Base-by-base conservation (phyloP, 2,797 vertebrate genomes). In the Fratercula arctica region DNA sequence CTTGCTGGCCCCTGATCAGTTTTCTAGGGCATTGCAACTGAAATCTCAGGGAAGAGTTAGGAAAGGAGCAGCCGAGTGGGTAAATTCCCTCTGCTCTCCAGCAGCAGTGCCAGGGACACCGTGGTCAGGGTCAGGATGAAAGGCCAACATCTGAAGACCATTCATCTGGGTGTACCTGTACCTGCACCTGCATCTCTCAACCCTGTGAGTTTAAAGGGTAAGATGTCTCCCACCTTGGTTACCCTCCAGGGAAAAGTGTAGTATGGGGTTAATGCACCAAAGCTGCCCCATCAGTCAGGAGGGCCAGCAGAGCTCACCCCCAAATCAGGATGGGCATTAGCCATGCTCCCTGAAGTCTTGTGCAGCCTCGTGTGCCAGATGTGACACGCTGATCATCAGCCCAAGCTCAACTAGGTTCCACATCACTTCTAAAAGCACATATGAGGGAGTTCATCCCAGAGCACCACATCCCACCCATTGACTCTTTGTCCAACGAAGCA, bases 381-480 rank as follows among this genome's bases (percentile, higher is more conserved):
- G n/a, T 74, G 48, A 31, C 45, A 79, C 5, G 8, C 3, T 20
- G 31, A 26, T 67, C 37, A 33, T 16, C 16, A 80, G 9, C 16
- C 11, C 20, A 63, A 54, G 5, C 15, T 82, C 41, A 24, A 0
- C 11, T 10, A 37, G n/a, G 15, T 59, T 10, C 11, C 4, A 4
- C 10, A 2, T 59, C 17, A 20, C 67, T 79, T 11, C 14, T 25
- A 72, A 45, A 45, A 48, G 24, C 10, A 90, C 35, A 20, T 28
- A 50, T 5, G 16, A 56, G 23, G 12, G 60, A 87, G 3, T 10
- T 56, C 33, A 35, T 4, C 3, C 3, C 26, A 25, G 37, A 76
- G 17, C 10, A 64, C 8, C 1, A 3, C 26, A 41, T 33, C 20
- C 16, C 56, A 56, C 6, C 10, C 2, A 0, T 4, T 45, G 72